phyloP scores from a whole-genome alignment of 2,113 vertebrate genomes.

The Corapipo altera region DNA sequence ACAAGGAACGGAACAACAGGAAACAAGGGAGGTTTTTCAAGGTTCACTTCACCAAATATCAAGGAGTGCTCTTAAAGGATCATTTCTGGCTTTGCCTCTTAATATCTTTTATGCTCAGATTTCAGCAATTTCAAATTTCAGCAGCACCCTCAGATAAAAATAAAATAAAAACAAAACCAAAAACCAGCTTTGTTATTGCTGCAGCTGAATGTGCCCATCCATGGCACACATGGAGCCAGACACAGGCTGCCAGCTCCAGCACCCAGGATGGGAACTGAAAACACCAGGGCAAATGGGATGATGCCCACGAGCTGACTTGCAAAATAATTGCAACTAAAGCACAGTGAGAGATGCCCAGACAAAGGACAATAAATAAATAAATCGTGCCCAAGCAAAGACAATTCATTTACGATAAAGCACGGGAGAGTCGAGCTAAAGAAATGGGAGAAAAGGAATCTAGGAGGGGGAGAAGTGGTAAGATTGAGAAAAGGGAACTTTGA shows the following conservation, averaged over 20 bases:
- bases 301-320: neutral
- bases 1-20: neutral
- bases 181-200: neutral
- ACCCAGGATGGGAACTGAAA: neutral
- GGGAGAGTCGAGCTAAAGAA: neutral
- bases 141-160: neutral
- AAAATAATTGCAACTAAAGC: neutral
- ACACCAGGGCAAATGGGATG: neutral
- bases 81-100: neutral
- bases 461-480: neutral
- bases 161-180: neutral
- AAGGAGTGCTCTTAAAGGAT: neutral
- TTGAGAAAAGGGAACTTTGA: neutral
- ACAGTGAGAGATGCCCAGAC: neutral
- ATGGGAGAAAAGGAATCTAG: neutral
- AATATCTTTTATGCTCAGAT: neutral
- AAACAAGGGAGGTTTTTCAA: conserved; percentile 1
- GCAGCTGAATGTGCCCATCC: neutral
- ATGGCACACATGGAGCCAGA: neutral
- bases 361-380: conserved; percentile 37
- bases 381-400: neutral
- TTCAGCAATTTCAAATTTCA: neutral
- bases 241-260: neutral
- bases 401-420: neutral
- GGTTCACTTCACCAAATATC: conserved; percentile 2